Conservation (phyloP, 2,113 vertebrate genomes). For the Hepsetus odoe region DNA sequence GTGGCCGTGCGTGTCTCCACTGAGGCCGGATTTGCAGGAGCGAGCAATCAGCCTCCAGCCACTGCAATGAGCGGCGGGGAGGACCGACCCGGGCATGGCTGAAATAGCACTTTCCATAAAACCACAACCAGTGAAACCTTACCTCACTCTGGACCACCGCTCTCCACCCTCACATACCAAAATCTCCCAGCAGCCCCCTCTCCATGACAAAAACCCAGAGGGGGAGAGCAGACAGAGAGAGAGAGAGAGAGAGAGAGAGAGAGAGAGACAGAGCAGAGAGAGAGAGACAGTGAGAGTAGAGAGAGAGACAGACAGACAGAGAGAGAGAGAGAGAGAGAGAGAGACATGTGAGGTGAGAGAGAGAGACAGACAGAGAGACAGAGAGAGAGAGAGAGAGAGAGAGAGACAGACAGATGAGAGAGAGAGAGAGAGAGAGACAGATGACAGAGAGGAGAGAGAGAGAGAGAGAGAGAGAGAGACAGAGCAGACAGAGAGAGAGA, state of each 20-base stretch:
- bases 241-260: no score
- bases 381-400: no score
- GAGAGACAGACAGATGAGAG: no score
- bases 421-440: no score
- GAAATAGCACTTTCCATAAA: constrained; percentile 61
- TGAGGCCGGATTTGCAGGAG: constrained; percentile 18
- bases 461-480: no score
- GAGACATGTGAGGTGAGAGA: no score
- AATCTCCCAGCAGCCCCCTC: background rate
- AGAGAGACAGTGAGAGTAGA: background rate
- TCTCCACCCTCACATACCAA: constrained; percentile 46
- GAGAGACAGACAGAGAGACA: background rate
- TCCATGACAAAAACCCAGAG: no score
- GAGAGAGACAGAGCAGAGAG: background rate
- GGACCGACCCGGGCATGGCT: constrained; percentile 61
- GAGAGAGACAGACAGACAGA: background rate
- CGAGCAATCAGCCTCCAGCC: constrained; percentile 59
- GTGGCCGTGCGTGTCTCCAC: constrained; percentile 23
- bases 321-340: background rate
- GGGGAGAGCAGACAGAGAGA: background rate
- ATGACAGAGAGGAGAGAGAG: no score
- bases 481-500: no score
- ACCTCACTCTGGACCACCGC: constrained; percentile 21
- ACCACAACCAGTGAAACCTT: constrained; percentile 48
- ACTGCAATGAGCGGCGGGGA: constrained; percentile 60